Base-by-base conservation (phyloP, 2,797 vertebrate species). In the Sebastiscus albofasciatus region DNA sequence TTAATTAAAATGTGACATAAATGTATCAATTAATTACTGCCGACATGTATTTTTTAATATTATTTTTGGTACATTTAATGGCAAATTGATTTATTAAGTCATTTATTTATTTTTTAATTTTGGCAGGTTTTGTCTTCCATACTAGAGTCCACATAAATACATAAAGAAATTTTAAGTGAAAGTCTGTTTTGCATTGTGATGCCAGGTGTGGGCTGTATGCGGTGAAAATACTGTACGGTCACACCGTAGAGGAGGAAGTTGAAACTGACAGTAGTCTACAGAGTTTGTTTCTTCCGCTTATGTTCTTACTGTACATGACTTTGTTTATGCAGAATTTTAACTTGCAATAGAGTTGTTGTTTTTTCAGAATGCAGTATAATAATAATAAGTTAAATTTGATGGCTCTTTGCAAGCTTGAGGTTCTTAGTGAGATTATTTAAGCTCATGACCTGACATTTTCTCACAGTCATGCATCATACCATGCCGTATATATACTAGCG, bases 371-470 rank as follows among this genome's bases (percentile, higher is more conserved):
- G 34, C n/a, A 36, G n/a, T 36, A 31, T 34, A 36, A 24, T 22
- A 24, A 22, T 14, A 52, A 18, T 80, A 36, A 74, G 3, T 16
- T 84, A 54, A 5, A 55, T 66, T 55, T 4, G 59, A 46, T 59
- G 55, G 12, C 7, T 71, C 58, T 65, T 74, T 74, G 31, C n/a
- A 59, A 29, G 31, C 22, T 33, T 22, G 8, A 65, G 2, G 42
- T 58, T 67, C 22, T 72, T 29, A 29, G 52, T 22, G 5, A 12
- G 3, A 80, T 77, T 81, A 84, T 16, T 64, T 29, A 4, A 76
- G 66, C 46, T 81, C 42, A 54, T 67, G 54, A 71, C 39, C 11
- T 66, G 12, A 31, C n/a, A 52, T 65, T 77, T 82, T 65, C 22
- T 61, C 74, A 36, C 42, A 36, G 18, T 4, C 24, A 6, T 46